Evolutionary conservation across 2,888 invertebrate species (phyloP).

Genomic region (Trachelus troglodyta): DNA sequence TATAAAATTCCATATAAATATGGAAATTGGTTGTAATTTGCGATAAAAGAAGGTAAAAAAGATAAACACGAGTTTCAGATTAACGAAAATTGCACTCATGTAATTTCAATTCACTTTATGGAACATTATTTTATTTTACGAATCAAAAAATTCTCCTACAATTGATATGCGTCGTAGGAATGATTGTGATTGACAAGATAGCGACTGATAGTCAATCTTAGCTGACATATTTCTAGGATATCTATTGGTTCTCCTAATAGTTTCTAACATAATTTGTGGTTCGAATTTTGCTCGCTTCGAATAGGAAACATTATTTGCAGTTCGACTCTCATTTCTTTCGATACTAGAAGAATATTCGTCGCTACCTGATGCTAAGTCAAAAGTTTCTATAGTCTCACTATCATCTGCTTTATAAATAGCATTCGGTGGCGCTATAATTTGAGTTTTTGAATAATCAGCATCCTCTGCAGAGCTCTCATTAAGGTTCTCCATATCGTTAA

Average conservation of each 20-base stretch:
- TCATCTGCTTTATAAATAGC: conserved; percentile 56
- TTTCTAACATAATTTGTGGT: conserved; percentile 78
- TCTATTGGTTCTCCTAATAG: conserved; percentile 73
- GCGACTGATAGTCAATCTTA: conserved; percentile 73
- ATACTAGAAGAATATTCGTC: conserved; percentile 43
- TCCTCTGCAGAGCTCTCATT: conserved; percentile 21
- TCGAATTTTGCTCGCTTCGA: conserved; percentile 74
- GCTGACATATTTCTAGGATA: conserved; percentile 73
- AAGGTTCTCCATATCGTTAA: conserved; percentile 16
- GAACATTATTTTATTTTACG: neutral
- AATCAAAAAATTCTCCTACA: conserved; percentile 80
- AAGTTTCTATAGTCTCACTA: conserved; percentile 59
- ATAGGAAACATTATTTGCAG: conserved; percentile 69
- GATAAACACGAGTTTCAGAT: neutral
- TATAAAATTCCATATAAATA: neutral
- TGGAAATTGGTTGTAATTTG: neutral
- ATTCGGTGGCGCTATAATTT: conserved; percentile 47
- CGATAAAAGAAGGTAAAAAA: neutral
- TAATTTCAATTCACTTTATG: neutral
- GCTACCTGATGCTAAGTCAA: conserved; percentile 47
- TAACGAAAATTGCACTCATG: neutral
- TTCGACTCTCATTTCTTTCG: conserved; percentile 52
- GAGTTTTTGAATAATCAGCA: conserved; percentile 28
- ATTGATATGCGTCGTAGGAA: conserved; percentile 83
- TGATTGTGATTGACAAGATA: conserved; percentile 85